A percentile compares a stretch with the other conserved stretches of the same genome.
Conservation (phyloP, 2,113 vertebrate genomes). For the Peucedramus taeniatus region DNA sequence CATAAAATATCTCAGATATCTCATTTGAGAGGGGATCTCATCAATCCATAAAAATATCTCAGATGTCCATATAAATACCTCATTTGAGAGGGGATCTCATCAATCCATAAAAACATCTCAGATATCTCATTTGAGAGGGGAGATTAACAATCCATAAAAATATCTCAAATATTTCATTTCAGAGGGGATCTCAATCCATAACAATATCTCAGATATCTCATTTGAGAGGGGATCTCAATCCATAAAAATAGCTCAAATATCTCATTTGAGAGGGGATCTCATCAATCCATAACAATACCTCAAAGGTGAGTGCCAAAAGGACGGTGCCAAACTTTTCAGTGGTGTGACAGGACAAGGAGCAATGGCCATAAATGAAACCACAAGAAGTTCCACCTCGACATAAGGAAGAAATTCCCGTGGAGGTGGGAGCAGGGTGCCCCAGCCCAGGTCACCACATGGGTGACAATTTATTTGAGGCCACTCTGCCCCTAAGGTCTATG, state of each 20-base stretch:
- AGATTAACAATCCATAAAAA: not conserved
- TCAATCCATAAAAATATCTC: not conserved
- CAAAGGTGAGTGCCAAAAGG: not conserved
- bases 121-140: not conserved
- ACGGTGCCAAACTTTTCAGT: not conserved
- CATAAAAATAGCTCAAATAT: not conserved
- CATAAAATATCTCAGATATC: not conserved
- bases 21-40: not conserved
- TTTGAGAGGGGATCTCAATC: not conserved
- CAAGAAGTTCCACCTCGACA: fast-evolving
- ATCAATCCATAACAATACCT: not conserved
- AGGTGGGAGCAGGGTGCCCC: not conserved
- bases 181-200: not conserved
- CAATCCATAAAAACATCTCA: not conserved
- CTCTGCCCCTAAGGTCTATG: not conserved
- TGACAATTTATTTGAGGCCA: not conserved
- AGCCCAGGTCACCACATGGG: fast-evolving
- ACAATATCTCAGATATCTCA: not conserved
- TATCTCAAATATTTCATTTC: not conserved
- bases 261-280: too few species aligned
- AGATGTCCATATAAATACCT: not conserved
- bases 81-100: fast-evolving
- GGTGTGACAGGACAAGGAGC: not conserved
- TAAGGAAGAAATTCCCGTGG: not conserved
- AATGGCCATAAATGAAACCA: not conserved